phyloP scores from a whole-genome alignment of 37 sponge, comb jelly and placozoan species.

The Theonella swinhoei region DNA sequence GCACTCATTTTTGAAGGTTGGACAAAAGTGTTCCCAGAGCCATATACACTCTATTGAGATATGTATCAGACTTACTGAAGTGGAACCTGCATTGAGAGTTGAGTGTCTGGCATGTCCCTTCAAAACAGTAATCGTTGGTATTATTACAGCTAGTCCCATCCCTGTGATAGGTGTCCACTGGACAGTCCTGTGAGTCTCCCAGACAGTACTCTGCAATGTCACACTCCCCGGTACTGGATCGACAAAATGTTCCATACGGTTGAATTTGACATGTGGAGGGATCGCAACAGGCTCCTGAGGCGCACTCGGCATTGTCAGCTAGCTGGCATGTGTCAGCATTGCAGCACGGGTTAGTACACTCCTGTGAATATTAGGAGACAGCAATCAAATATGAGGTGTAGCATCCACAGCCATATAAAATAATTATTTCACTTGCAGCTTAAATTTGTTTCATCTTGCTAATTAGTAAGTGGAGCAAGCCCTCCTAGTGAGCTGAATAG shows the following conservation, averaged over 20 bases:
- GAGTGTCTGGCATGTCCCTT: no score
- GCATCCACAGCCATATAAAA: no score
- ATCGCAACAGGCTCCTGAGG: conserved; percentile 49
- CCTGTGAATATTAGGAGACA: conserved; percentile 8
- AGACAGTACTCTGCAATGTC: conserved; percentile 47
- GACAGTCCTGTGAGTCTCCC: no score
- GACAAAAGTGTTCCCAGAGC: no score
- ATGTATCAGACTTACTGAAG: no score
- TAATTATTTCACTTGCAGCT: no score
- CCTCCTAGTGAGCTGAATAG: no score
- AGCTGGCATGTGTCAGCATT: no score
- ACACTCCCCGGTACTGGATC: conserved; percentile 31
- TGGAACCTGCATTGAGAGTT: no score
- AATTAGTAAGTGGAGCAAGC: no score
- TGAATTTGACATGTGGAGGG: conserved; percentile 31
- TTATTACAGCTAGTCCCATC: conserved; percentile 45
- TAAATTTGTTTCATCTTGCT: no score
- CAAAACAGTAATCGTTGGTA: conserved; percentile 41
- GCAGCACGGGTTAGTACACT: conserved; percentile 76
- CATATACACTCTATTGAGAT: no score
- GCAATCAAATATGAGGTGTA: neutral
- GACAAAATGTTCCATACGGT: conserved; percentile 16
- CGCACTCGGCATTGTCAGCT: conserved; percentile 48
- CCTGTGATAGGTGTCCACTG: conserved; percentile 17
- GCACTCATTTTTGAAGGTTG: neutral